Percentiles rank a stretch among this genome's conserved stretches.
phyloP scores from a whole-genome alignment of 2,113 vertebrate genomes.

The Melanerpes aurifrons region DNA sequence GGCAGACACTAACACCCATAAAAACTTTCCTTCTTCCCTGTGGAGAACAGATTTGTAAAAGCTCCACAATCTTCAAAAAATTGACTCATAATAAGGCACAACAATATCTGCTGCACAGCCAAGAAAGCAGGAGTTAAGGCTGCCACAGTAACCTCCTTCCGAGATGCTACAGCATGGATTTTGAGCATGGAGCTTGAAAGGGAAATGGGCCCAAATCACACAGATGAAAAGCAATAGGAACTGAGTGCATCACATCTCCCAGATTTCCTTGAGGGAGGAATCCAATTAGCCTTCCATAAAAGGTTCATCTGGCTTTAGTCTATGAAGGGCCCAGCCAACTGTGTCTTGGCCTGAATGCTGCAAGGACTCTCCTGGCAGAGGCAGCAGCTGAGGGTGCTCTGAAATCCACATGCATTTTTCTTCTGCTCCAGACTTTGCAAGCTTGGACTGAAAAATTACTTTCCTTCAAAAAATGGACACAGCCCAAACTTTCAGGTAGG shows the following conservation, averaged over 20 bases:
- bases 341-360: neutral
- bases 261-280: neutral
- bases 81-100: neutral
- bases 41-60: constrained; percentile 18
- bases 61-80: neutral
- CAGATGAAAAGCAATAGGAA: neutral
- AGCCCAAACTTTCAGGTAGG: neutral
- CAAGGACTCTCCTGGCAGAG: neutral
- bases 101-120: neutral
- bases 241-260: neutral
- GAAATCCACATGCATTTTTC: neutral
- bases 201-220: neutral
- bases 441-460: neutral
- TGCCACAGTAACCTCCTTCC: constrained; percentile 12
- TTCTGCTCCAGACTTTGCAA: neutral
- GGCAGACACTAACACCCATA: neutral
- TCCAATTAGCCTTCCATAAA: neutral
- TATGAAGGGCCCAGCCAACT: neutral
- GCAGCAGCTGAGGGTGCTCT: neutral
- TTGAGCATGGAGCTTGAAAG: neutral
- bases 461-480: neutral
- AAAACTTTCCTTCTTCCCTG: neutral
- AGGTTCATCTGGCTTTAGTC: neutral
- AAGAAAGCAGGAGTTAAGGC: neutral
- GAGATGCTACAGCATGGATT: neutral